Percentiles rank a stretch among this genome's conserved stretches.
Conservation (phyloP, 2,113 vertebrate genomes). For the Labeo catla region DNA sequence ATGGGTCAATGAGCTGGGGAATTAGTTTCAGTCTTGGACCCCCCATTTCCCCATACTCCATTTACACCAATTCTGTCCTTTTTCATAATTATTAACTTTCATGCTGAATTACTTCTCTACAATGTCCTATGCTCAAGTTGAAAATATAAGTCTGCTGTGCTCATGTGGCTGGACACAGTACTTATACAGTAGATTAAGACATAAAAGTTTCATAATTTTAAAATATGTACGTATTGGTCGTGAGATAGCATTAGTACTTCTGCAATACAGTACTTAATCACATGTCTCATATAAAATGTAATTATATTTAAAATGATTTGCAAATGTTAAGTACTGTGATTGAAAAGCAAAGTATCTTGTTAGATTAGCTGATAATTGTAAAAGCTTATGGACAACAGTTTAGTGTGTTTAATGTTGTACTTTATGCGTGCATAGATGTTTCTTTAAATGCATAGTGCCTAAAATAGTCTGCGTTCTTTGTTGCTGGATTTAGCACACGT, state of each 20-base stretch:
- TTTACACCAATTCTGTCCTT: background rate
- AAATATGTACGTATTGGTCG: no score
- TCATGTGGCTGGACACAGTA: background rate
- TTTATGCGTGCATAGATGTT: background rate
- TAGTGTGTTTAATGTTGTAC: background rate
- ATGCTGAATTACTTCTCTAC: background rate
- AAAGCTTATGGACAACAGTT: background rate
- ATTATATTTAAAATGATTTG: no score
- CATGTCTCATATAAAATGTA: background rate
- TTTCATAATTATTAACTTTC: background rate
- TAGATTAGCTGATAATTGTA: background rate
- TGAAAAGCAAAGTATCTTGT: background rate
- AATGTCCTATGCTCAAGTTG: background rate
- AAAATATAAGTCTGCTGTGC: background rate
- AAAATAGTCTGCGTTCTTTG: slow-evolving; percentile 7
- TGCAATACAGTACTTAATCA: background rate
- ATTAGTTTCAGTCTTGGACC: background rate
- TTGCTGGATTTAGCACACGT: slow-evolving; percentile 13
- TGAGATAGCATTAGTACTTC: background rate
- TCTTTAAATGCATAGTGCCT: slow-evolving; percentile 12
- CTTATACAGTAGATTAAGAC: background rate
- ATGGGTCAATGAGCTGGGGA: background rate
- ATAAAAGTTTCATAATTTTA: background rate
- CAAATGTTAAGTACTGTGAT: no score
- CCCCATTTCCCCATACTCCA: background rate